Evolutionary conservation across 2,113 vertebrate species (phyloP).

Genomic region (Picathartes gymnocephalus): DNA sequence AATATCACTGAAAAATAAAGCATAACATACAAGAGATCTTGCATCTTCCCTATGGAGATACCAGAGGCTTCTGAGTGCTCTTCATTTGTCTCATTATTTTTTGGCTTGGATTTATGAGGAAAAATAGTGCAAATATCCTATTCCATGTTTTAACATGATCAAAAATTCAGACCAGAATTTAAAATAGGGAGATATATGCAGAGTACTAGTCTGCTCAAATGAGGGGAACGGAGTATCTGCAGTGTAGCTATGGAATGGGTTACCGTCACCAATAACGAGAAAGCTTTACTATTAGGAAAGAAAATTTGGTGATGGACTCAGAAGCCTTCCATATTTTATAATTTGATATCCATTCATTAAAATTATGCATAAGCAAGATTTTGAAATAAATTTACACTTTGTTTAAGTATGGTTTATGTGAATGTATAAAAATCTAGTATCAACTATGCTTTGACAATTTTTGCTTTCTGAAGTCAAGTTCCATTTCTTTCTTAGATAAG

Average conservation of each 20-base stretch:
- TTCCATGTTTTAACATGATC: not conserved
- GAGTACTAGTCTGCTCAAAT: not conserved
- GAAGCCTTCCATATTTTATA: not conserved
- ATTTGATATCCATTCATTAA: not conserved
- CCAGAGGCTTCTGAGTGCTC: not conserved
- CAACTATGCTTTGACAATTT: not conserved
- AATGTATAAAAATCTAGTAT: not conserved
- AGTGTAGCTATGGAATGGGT: not conserved
- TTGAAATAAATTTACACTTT: not conserved
- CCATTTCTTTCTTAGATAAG: not conserved
- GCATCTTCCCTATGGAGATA: constrained; percentile 2
- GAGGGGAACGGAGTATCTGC: not conserved
- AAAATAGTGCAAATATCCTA: not conserved
- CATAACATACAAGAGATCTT: not conserved
- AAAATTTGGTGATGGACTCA: not conserved
- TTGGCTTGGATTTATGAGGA: not conserved
- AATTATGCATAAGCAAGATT: not conserved
- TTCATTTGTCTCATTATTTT: not conserved
- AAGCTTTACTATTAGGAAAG: not conserved
- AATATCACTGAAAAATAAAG: not conserved
- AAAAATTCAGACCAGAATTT: not conserved
- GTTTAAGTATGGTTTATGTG: not conserved
- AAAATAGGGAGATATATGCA: not conserved
- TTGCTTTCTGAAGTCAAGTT: not conserved
- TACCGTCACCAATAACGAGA: not conserved